Conservation (phyloP, 2,113 vertebrate genomes). For the Nothoprocta pentlandii region DNA sequence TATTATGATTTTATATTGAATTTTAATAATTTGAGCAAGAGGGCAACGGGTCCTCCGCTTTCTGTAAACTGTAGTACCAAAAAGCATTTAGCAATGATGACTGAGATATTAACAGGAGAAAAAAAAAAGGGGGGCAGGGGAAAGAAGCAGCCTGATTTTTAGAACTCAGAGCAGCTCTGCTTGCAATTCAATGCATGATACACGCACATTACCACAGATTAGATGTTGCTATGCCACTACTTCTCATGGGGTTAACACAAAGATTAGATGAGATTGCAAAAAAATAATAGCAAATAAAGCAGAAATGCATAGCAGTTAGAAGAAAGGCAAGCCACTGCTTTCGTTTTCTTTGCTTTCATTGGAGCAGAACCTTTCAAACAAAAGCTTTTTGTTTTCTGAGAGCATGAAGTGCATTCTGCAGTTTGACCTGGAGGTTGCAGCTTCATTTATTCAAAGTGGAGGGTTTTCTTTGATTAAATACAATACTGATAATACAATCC, state of each 20-base stretch:
- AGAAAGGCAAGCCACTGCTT: slow-evolving; percentile 24
- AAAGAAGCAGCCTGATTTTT: background rate
- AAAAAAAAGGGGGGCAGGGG: background rate
- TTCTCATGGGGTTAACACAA: background rate
- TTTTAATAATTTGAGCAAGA: background rate
- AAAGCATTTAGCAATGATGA: background rate
- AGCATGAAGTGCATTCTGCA: background rate
- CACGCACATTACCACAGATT: background rate
- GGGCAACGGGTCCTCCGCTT: background rate
- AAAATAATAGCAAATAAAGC: slow-evolving; percentile 38
- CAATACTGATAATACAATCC: background rate
- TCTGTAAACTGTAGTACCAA: background rate
- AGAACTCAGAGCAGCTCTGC: background rate
- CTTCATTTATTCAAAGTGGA: background rate
- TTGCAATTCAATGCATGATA: background rate
- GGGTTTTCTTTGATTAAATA: background rate
- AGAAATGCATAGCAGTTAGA: slow-evolving; percentile 19
- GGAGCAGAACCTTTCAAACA: background rate
- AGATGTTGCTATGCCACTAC: slow-evolving; percentile 3
- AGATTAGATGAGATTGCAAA: slow-evolving; percentile 4
- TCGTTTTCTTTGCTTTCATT: background rate
- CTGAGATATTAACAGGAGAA: background rate
- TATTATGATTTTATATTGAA: background rate
- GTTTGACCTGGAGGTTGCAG: background rate
- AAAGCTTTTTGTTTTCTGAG: background rate